A percentile compares a stretch with the other conserved stretches of the same genome.
These are phyloP conservation scores for Anabas testudineus DNA, from an alignment of 2,797 vertebrate genomes.

Conservation along the genomic window DNA sequence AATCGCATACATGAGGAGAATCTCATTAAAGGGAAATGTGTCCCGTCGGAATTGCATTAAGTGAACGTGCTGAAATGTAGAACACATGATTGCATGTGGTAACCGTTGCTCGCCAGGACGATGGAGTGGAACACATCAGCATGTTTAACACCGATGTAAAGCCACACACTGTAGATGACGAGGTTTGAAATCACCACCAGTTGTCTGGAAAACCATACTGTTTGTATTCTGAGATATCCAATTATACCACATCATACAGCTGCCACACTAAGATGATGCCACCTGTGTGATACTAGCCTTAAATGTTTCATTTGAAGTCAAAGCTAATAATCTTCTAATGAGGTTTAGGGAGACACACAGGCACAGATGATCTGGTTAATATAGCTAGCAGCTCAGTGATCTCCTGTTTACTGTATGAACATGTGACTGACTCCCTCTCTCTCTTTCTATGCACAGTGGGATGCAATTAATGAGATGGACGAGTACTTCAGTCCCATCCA, in stretches of 20 bases:
- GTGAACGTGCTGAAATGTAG: constrained; percentile 37
- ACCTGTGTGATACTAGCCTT: constrained; percentile 23
- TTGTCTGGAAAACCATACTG: neutral
- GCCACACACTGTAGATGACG: neutral
- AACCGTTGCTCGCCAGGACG: neutral
- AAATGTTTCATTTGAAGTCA: constrained; percentile 50
- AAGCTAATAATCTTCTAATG: constrained; percentile 48
- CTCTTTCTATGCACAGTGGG: constrained; percentile 87
- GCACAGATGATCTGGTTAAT: constrained; percentile 36
- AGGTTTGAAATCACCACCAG: constrained; percentile 13
- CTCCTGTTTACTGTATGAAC: constrained; percentile 33
- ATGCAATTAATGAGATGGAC: constrained; percentile 98
- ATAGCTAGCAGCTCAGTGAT: constrained; percentile 22
- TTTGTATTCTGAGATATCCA: constrained; percentile 14
- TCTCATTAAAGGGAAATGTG: constrained; percentile 59
- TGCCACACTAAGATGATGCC: constrained; percentile 2
- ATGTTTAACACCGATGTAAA: constrained; percentile 21
- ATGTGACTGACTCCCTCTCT: constrained; percentile 44
- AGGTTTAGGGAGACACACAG: constrained; percentile 26
- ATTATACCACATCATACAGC: constrained; percentile 12
- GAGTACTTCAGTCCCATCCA: constrained; percentile 97
- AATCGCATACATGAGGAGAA: constrained; percentile 61
- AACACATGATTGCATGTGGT: constrained; percentile 31
- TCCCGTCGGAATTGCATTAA: constrained; percentile 50
- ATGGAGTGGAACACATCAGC: constrained; percentile 23